phyloP scores from a whole-genome alignment of 64 coral and sea anemone genomes.

The Pocillopora verrucosa region DNA sequence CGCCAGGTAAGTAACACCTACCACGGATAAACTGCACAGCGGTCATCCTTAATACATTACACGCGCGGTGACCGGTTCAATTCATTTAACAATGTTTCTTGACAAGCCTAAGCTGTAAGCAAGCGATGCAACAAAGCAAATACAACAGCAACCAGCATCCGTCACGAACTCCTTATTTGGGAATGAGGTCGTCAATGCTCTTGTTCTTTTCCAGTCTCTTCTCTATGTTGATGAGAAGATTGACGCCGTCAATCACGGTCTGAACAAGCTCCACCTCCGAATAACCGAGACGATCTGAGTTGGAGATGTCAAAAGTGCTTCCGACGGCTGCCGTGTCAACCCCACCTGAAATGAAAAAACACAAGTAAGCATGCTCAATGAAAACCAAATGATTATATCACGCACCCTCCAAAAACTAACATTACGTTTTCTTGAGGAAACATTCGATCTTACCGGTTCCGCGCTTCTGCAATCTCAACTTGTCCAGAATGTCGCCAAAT shows the following conservation, averaged over 20 bases:
- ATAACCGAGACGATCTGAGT: slow-evolving; percentile 96
- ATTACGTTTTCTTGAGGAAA: no score
- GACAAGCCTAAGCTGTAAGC: slow-evolving; percentile 13
- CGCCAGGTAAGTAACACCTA: slow-evolving; percentile 32
- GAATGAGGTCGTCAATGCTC: slow-evolving; percentile 85
- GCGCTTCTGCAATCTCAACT: slow-evolving; percentile 86
- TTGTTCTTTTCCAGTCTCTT: slow-evolving; percentile 86
- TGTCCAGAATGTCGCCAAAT: slow-evolving; percentile 77
- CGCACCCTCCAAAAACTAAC: no score
- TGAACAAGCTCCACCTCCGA: slow-evolving; percentile 96
- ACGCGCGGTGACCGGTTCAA: slow-evolving; percentile 6
- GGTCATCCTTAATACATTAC: background rate
- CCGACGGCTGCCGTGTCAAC: slow-evolving; percentile 97
- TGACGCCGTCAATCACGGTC: slow-evolving; percentile 94
- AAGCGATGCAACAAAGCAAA: slow-evolving; percentile 17
- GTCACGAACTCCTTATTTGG: slow-evolving; percentile 57
- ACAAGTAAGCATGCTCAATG: background rate
- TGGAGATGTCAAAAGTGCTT: slow-evolving; percentile 90
- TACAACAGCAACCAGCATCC: background rate
- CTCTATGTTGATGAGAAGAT: slow-evolving; percentile 95
- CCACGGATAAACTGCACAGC: slow-evolving; percentile 35
- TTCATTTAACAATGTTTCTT: background rate
- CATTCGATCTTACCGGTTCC: slow-evolving; percentile 62
- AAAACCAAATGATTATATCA: no score
- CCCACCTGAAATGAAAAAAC: slow-evolving; percentile 50